Conservation (phyloP, 1,140 invertebrate genomes). For the Cotesia vestalis region DNA sequence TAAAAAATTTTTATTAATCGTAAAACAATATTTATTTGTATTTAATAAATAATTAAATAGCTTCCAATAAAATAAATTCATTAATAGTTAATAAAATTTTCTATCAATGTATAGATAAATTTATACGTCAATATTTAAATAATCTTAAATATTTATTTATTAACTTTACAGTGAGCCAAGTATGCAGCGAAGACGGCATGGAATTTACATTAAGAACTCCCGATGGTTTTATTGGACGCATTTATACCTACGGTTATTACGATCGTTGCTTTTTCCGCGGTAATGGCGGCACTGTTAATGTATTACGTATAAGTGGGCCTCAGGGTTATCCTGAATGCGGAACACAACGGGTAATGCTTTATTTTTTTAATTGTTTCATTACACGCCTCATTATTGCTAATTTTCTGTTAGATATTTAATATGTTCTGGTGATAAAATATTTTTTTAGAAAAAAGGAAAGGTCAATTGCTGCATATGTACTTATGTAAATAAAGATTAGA, state of each 20-base stretch:
- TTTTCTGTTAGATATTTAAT: background rate
- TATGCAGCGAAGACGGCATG: constrained; percentile 93
- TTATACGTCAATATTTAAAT: constrained; percentile 8
- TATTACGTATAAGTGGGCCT: constrained; percentile 84
- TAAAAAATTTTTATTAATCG: no score
- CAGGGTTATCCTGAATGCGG: constrained; percentile 92
- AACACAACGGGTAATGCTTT: constrained; percentile 75
- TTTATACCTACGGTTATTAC: constrained; percentile 92
- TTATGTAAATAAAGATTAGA: no score
- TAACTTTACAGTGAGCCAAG: constrained; percentile 78
- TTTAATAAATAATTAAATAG: no score
- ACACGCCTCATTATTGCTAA: background rate
- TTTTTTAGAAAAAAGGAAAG: background rate
- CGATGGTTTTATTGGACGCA: constrained; percentile 87
- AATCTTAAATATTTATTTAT: constrained; percentile 16
- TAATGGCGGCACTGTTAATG: constrained; percentile 84
- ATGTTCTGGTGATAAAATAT: background rate
- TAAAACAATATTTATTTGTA: no score
- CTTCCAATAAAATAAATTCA: no score
- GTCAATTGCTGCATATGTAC: no score
- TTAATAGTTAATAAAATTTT: no score
- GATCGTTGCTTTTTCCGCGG: constrained; percentile 91
- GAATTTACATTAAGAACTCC: constrained; percentile 88
- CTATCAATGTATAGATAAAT: no score
- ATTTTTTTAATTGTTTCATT: constrained; percentile 25